A percentile compares a stretch with the other conserved stretches of the same genome.
Conservation (phyloP, 2,888 invertebrate species). For the Sminthurinus aureus region DNA sequence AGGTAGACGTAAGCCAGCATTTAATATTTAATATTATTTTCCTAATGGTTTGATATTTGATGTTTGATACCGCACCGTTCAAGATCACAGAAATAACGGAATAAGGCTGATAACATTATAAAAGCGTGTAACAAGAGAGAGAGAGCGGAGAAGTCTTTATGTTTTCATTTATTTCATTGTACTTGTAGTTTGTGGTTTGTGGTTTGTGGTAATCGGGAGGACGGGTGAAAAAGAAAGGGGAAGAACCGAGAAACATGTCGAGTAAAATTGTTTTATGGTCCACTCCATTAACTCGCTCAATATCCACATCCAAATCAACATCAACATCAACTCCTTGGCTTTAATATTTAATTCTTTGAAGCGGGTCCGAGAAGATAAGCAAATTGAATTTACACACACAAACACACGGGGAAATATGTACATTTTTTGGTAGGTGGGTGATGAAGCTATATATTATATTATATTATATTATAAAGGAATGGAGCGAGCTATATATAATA, state of each 20-base stretch:
- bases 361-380: conserved; percentile 23
- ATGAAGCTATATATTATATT: neutral
- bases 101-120: too few species aligned
- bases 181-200: too few species aligned
- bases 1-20: too few species aligned
- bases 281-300: conserved; percentile 19
- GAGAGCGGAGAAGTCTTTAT: neutral
- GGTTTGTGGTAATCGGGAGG: neutral
- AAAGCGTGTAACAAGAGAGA: too few species aligned
- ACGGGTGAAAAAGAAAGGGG: neutral
- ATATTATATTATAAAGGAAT: too few species aligned
- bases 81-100: too few species aligned
- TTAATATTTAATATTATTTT: too few species aligned
- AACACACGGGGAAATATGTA: neutral
- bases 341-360: conserved; percentile 33
- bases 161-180: conserved; percentile 17
- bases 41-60: too few species aligned
- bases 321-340: neutral
- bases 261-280: conserved; percentile 28
- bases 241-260: neutral
- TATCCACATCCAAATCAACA: neutral
- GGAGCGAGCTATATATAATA: neutral
- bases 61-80: too few species aligned
- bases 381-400: conserved; percentile 11
- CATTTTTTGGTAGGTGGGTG: neutral